phyloP scores from a whole-genome alignment of 1,140 invertebrate genomes.

The Lycorma delicatula region DNA sequence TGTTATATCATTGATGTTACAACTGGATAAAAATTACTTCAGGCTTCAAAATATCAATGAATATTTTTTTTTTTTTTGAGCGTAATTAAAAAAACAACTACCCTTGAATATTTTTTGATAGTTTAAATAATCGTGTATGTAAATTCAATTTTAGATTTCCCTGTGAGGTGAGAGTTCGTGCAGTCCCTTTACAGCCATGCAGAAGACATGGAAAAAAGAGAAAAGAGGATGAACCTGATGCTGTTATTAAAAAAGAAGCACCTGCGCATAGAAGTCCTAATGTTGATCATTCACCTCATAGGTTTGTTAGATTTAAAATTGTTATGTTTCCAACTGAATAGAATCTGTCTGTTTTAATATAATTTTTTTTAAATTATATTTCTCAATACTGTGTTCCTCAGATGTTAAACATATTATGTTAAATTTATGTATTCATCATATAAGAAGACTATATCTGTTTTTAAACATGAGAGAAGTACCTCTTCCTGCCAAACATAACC shows the following conservation, averaged over 20 bases:
- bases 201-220: slow-evolving; percentile 67
- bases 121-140: neutral
- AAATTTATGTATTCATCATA: too few species aligned
- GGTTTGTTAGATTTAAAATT: slow-evolving; percentile 16
- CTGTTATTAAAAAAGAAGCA: slow-evolving; percentile 20
- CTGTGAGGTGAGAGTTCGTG: slow-evolving; percentile 74
- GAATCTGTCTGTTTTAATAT: too few species aligned
- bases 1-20: too few species aligned
- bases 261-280: slow-evolving; percentile 22
- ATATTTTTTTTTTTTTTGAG: slow-evolving; percentile 6
- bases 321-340: too few species aligned
- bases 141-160: slow-evolving; percentile 55
- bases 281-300: neutral
- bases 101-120: neutral
- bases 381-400: too few species aligned
- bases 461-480: too few species aligned
- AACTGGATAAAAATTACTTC: too few species aligned
- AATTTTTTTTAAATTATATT: too few species aligned
- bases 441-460: too few species aligned
- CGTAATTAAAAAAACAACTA: neutral
- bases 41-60: too few species aligned
- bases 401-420: too few species aligned
- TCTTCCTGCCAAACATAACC: too few species aligned
- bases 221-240: slow-evolving; percentile 56
- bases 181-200: slow-evolving; percentile 73